Percentiles rank a stretch among this genome's conserved stretches.
Conservation (phyloP, 2,888 invertebrate species). For the Epinotia bilunana region DNA sequence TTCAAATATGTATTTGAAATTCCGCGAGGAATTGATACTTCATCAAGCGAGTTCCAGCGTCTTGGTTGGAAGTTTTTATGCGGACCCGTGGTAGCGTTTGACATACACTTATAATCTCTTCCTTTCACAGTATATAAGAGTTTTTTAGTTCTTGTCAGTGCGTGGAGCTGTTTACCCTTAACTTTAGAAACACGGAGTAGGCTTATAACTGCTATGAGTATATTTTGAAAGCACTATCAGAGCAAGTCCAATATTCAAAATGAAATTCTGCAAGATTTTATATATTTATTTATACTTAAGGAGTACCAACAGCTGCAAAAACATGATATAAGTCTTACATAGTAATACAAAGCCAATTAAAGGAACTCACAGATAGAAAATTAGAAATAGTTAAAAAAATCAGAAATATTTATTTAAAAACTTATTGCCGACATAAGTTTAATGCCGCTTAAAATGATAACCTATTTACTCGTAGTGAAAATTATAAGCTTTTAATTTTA, state of each 20-base stretch:
- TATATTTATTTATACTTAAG: no score
- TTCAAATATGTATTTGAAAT: conserved; percentile 24
- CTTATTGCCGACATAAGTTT: neutral
- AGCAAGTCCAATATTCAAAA: neutral
- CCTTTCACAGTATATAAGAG: neutral
- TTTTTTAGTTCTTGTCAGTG: neutral
- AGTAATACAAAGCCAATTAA: no score
- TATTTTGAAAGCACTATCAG: neutral
- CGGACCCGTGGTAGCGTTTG: neutral
- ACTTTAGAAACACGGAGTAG: neutral
- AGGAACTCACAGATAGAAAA: no score
- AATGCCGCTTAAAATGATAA: neutral
- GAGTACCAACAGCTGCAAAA: no score
- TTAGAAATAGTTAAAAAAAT: no score
- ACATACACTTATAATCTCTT: neutral
- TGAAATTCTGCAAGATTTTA: neutral
- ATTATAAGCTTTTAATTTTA: neutral
- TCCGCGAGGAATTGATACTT: conserved; percentile 23
- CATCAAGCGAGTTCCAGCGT: neutral
- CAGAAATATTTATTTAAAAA: neutral
- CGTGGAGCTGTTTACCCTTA: neutral
- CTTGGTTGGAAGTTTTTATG: conserved; percentile 12
- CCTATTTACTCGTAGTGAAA: neutral
- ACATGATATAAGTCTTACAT: no score
- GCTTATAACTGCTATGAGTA: neutral